phyloP scores from a whole-genome alignment of 2,888 invertebrate species.

The Fragum sueziense region DNA sequence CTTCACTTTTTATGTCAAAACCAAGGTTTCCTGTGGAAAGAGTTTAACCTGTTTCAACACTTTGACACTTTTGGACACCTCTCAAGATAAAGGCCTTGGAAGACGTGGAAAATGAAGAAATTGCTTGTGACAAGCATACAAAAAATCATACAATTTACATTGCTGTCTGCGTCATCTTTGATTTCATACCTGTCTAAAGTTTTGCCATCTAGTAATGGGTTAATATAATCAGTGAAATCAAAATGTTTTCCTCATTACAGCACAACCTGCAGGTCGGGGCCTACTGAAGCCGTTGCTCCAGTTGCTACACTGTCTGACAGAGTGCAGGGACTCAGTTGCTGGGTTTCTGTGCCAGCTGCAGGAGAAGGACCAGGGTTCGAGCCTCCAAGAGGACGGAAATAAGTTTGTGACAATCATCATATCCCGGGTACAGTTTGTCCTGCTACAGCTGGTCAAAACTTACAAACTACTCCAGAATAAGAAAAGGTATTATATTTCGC shows the following conservation, averaged over 20 bases:
- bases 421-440: slow-evolving; percentile 64
- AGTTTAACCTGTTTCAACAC: too few species aligned
- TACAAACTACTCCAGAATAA: slow-evolving; percentile 48
- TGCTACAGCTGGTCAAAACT: slow-evolving; percentile 65
- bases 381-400: slow-evolving; percentile 52
- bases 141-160: too few species aligned
- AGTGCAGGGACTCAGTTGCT: slow-evolving; percentile 56
- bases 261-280: slow-evolving; percentile 20
- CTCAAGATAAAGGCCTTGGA: too few species aligned
- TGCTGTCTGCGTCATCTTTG: too few species aligned
- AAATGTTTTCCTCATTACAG: not conserved
- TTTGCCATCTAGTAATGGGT: too few species aligned
- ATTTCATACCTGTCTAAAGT: too few species aligned
- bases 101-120: too few species aligned
- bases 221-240: too few species aligned
- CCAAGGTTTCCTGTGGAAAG: too few species aligned
- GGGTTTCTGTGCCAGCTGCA: slow-evolving; percentile 50
- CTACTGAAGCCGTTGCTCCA: slow-evolving; percentile 49
- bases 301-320: slow-evolving; percentile 52
- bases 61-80: too few species aligned
- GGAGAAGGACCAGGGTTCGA: slow-evolving; percentile 52
- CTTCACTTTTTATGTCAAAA: too few species aligned
- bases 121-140: too few species aligned
- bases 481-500: slow-evolving; percentile 58
- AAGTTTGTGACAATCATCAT: slow-evolving; percentile 62